Evolutionary conservation across 2,113 vertebrate genomes (phyloP).

Genomic region (Balaeniceps rex): DNA sequence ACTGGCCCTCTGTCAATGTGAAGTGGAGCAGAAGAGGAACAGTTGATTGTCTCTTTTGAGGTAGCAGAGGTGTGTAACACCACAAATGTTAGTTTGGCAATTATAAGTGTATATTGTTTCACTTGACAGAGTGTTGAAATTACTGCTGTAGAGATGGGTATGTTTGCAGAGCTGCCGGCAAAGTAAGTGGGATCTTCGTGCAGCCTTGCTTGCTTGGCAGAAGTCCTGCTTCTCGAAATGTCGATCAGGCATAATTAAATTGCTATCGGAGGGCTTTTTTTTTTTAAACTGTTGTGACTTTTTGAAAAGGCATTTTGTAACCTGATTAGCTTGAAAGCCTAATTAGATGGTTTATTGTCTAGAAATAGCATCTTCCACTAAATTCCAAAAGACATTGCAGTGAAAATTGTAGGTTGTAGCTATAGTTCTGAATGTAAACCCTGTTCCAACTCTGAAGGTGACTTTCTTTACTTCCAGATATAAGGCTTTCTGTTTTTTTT

Average conservation of each 20-base stretch:
- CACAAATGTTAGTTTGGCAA: background rate
- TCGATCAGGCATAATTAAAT: background rate
- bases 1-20: background rate
- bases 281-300: background rate
- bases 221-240: background rate
- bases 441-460: background rate
- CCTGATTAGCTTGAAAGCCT: background rate
- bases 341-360: background rate
- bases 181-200: background rate
- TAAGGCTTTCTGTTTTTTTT: background rate
- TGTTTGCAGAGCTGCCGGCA: background rate
- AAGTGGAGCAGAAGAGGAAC: background rate
- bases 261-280: background rate
- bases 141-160: background rate
- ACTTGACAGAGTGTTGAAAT: background rate
- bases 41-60: fast-evolving
- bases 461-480: background rate
- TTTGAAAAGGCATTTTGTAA: background rate
- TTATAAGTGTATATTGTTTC: background rate
- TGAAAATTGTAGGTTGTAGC: slow-evolving; percentile 32
- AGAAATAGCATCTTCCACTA: slow-evolving; percentile 30
- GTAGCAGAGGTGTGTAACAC: background rate
- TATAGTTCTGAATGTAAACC: background rate
- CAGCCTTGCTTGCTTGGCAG: background rate
- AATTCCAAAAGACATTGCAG: background rate